Evolutionary conservation across 2,888 invertebrate species (phyloP), one percentile per base, ranked within the genome.

Genomic region (Papilio demoleus): DNA sequence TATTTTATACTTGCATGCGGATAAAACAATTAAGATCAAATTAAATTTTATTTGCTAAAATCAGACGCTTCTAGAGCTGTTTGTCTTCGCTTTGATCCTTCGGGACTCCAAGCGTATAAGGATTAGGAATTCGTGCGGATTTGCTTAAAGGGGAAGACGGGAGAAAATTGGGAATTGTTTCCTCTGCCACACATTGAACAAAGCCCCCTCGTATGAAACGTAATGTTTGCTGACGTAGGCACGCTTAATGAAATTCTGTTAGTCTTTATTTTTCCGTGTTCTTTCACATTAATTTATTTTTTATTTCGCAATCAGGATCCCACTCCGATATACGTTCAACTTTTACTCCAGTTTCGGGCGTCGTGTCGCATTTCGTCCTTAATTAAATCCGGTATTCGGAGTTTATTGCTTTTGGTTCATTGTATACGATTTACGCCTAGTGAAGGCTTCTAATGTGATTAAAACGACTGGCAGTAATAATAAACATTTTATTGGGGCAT

Each of bases 121-220:
- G 88, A 88, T 89, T 86, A 88, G 84, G 86, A 86, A 87, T 88
- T 86, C 81, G 83, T 84, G 84, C 77, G 86, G 87, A 88, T 90
- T 90, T 88, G 83, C 86, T 84, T 87, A 87, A 85, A 88, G 85
- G 83, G 82, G 82, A 82, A 84, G 81, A 81, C 79, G 81, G 81
- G 73, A 81, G 86, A 84, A 86, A 86, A 87, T 88, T 86, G 83
- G 78, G 87, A 86, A 88, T 87, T 88, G 88, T 88, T 90, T 84
- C 83, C 87, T 85, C 79, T 76, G 79, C 82, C 85, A 80, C 85
- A 84, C 81, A 81, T 77, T 80, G 79, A 81, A 81, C 78, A 81
- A 84, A 85, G 83, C 81, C 80, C 76, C 76, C 78, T 80, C 68
- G 56, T 76, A 78, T 76, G 78, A 79, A 81, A 79, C 77, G 78